Evolutionary conservation across 1,140 invertebrate genomes (phyloP), one percentile per base, ranked within the genome.

Genomic region (Hestina assimilis): DNA sequence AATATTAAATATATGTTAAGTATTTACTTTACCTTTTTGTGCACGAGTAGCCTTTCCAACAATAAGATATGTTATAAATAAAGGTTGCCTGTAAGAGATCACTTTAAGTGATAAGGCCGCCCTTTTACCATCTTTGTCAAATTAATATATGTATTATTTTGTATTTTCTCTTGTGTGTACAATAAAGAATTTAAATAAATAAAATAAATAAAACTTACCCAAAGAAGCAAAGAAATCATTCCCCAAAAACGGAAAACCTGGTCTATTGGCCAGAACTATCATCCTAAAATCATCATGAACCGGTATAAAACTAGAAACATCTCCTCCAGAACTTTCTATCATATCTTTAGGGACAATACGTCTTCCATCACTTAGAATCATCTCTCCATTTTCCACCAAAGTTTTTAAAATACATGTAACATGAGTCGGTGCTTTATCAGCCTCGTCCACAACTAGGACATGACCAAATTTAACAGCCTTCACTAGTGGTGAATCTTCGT

Each of bases 231-330:
- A 99, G 87, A 99, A 98, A 78, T 99, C 97, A 80, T 99, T 98
- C 38, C 98, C 98, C 42, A 99, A 91, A 87, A 99, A 99, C 19
- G 98, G 98, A 79, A 99, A 99, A 0, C 98, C 98, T 0, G 98
- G 98, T 72, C 98, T 90, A 86, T 99, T 99, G 0, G 97, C 98
- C 29, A 99, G 83, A 0, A 99, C 95, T 63, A 99, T 96, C 89
- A 97, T 94, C 59, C 94, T 90, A 74, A 98, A 98, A 72, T 97
- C 92, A 9, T 94, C 94, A 90, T 98, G 96, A 4, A 96, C 93
- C 4, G 90, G 79, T 63, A 97, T 95, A 40, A 92, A 91, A 35
- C 90, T 90, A 1, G 88, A 63, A 23, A 81, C 69, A 12, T 89
- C 76, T 1, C 79, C 74, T n/a, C 56, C 79, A 26, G 83, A 78